Base-by-base conservation (phyloP, 2,113 vertebrate genomes). In the Aptenodytes forsteri region DNA sequence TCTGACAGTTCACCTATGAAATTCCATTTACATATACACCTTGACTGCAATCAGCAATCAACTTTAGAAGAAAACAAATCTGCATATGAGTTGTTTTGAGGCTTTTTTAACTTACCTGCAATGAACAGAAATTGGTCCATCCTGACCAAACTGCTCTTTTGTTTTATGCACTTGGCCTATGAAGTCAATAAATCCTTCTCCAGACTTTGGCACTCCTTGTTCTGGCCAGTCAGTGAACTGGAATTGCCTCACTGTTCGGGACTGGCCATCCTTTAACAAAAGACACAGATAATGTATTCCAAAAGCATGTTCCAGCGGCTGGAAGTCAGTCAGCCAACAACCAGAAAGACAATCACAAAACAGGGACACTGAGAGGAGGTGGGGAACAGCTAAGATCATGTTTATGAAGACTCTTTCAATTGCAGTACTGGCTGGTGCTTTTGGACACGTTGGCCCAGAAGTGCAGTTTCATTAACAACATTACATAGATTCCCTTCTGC, bases 151-250 rank as follows among this genome's bases (percentile, higher is more conserved):
- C 96, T 99, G 99, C 96, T 99, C 99, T 98, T 99, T 99, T 89
- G 99, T 99, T 99, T 99, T 99, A 98, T 99, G 99, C 42, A 99
- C 99, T 98, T 99, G 99, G 93, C 99, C 99, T 30, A 99, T 99
- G 98, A 99, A 99, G 97, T 99, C 99, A 95, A 99, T 99, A 97
- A 99, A 99, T 88, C 99, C 99, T 98, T 99, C 99, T 97, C 99
- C 99, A 87, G 99, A 99, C 97, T 99, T 99, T 98, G 99, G 99
- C 98, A 99, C 99, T 97, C 99, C 99, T 99, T 99, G 99, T 85
- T 99, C 99, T 42, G 99, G 99, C 99, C 99, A 99, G 98, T 99
- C 99, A 50, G 99, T 99, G 98, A 99, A 99, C 98, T 99, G 99
- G 98, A 99, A 99, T 98, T 99, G 99, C 93, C 99, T 98, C 78